phyloP scores from a whole-genome alignment of 2,888 invertebrate genomes.

The Reticulitermes lucifugus region DNA sequence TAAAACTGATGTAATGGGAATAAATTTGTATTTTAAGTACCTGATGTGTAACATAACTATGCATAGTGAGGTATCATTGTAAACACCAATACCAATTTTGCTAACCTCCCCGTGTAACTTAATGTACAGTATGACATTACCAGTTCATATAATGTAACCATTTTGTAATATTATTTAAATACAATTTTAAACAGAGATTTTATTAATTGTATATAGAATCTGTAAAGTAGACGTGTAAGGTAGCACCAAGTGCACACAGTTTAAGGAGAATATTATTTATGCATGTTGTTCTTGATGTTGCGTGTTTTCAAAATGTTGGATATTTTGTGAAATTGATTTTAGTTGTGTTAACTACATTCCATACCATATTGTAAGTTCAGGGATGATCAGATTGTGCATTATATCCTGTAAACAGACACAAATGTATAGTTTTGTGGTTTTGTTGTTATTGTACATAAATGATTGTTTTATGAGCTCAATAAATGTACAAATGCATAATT shows the following conservation, averaged over 20 bases:
- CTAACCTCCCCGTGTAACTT: constrained; percentile 1
- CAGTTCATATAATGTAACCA: constrained; percentile 23
- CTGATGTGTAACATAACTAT: constrained; percentile 48
- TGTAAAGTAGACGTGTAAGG: constrained; percentile 25
- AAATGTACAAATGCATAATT: constrained; percentile 42
- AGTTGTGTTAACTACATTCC: constrained; percentile 41
- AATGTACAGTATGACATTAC: constrained; percentile 28
- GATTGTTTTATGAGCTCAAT: constrained; percentile 46
- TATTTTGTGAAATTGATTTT: constrained; percentile 34
- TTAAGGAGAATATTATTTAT: constrained; percentile 29
- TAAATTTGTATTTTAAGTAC: constrained; percentile 47
- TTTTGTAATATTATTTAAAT: constrained; percentile 44
- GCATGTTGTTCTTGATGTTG: constrained; percentile 39
- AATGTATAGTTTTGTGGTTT: constrained; percentile 43
- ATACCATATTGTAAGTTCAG: constrained; percentile 35
- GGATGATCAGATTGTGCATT: constrained; percentile 36
- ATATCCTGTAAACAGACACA: constrained; percentile 27
- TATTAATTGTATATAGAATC: constrained; percentile 40
- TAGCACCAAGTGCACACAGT: constrained; percentile 38
- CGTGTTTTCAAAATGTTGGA: constrained; percentile 41
- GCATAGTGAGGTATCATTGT: constrained; percentile 25
- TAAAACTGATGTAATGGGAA: constrained; percentile 33
- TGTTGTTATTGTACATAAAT: constrained; percentile 42
- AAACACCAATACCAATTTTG: constrained; percentile 41
- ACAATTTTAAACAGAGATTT: constrained; percentile 28